Base-by-base conservation (phyloP, 2,113 vertebrate genomes). In the Bagarius yarrelli region DNA sequence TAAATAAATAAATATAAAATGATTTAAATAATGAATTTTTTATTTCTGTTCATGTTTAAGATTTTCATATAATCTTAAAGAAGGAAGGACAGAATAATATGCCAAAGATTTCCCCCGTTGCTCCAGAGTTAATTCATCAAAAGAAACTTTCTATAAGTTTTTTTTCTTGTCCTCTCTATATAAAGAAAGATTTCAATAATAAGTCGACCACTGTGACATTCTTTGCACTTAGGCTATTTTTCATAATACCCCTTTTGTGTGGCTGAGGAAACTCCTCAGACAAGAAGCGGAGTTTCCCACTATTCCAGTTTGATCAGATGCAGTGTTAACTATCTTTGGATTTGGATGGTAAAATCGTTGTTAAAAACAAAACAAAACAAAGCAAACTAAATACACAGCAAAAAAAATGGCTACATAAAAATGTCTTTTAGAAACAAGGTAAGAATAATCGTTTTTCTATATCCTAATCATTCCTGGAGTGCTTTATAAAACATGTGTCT, bases 161-260 rank as follows among this genome's bases (percentile, higher is more conserved):
- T 92, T 93, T 78, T 86, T 90, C 89, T 86, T 64, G 84, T 80
- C 74, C 64, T 79, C 78, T 63, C 34, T 50, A 67, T 78, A 83
- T 82, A 79, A 79, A 83, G 79, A 87, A 85, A 84, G 76, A 78
- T 90, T 88, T 83, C 81, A 89, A 90, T 95, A 96, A 98, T 96
- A 96, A 94, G 93, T 89, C 93, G 92, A 97, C 96, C 95, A 97
- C 96, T 98, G 96, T 91, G 96, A 95, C 96, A 97, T 97, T 98
- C 94, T 97, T 91, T 92, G 86, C 90, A 94, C 93, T 92, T 90
- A 91, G 93, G 91, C 94, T 95, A 96, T 96, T 95, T 95, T 97
- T 96, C 94, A 97, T 96, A 97, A 97, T 93, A 93, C 90, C 94
- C 94, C 93, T 30, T 96, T 97, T 96, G 95, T 97, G 95, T 91